These are phyloP conservation scores for Nasonia giraulti DNA, from an alignment of 1,140 invertebrate genomes.

Conservation along the genomic window DNA sequence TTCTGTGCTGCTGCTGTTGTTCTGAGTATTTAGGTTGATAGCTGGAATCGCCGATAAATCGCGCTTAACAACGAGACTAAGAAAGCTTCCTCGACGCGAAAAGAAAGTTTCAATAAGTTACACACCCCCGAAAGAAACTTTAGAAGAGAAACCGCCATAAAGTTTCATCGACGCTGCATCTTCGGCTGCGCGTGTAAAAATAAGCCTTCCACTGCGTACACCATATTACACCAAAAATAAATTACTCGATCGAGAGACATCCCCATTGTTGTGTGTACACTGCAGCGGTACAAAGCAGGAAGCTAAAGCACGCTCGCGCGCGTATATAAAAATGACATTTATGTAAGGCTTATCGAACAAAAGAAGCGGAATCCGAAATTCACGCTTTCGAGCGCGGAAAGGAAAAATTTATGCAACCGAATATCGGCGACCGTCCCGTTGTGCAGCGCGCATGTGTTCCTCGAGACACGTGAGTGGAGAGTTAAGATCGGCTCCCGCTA, in stretches of 20 bases:
- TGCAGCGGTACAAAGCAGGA: neutral
- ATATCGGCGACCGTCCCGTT: neutral
- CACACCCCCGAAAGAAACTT: neutral
- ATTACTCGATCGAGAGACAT: neutral
- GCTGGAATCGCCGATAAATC: neutral
- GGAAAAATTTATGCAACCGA: constrained; percentile 6
- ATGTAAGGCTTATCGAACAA: constrained; percentile 24
- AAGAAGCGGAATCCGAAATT: neutral
- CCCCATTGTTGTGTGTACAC: neutral
- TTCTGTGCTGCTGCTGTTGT: neutral
- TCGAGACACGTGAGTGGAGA: neutral
- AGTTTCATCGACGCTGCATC: neutral
- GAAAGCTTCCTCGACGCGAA: neutral
- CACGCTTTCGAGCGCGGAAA: neutral
- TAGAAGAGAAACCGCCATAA: neutral
- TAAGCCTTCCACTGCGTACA: no score
- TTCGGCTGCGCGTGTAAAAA: neutral
- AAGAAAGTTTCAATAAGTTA: constrained; percentile 1
- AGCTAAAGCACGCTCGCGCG: neutral
- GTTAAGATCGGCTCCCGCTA: constrained; percentile 1
- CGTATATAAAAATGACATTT: constrained; percentile 14
- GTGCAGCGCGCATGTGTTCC: neutral
- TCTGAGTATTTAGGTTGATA: neutral
- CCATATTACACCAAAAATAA: neutral
- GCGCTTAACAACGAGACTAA: neutral